Conservation (phyloP, 2,113 vertebrate species). For the Anhinga anhinga region DNA sequence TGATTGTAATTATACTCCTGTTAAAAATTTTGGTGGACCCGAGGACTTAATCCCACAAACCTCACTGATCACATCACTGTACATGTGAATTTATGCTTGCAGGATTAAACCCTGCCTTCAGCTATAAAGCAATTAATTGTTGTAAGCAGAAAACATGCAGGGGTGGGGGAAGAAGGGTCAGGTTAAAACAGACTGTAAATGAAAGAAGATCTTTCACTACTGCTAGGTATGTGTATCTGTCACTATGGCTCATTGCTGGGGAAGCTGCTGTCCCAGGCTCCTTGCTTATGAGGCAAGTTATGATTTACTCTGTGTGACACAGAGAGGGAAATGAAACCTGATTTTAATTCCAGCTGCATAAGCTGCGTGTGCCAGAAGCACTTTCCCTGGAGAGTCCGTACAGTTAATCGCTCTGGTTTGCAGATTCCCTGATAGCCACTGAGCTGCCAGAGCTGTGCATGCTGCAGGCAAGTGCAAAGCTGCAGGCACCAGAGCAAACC, state of each 20-base stretch:
- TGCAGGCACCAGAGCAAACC: not conserved
- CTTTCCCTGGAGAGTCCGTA: not conserved
- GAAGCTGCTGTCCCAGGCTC: not conserved
- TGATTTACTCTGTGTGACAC: not conserved
- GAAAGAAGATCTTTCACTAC: not conserved
- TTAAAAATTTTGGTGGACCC: slow-evolving; percentile 18
- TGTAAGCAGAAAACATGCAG: not conserved
- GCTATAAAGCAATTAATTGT: slow-evolving; percentile 15
- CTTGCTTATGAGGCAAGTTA: not conserved
- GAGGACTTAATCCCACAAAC: slow-evolving; percentile 3
- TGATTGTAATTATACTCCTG: not conserved
- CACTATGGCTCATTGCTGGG: not conserved
- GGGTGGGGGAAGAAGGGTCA: not conserved
- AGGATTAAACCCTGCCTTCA: slow-evolving; percentile 7
- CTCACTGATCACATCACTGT: not conserved
- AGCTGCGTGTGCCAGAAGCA: not conserved
- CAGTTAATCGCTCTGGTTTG: not conserved
- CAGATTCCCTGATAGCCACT: not conserved
- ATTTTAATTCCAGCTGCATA: not conserved
- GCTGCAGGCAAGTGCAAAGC: accelerated
- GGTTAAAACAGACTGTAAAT: not conserved
- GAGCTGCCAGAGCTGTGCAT: not conserved
- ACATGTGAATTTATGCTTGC: not conserved
- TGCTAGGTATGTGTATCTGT: not conserved
- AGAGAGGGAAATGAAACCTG: not conserved